These are phyloP conservation scores for Lonchura striata DNA, from an alignment of 2,113 vertebrate species.

Conservation along the genomic window DNA sequence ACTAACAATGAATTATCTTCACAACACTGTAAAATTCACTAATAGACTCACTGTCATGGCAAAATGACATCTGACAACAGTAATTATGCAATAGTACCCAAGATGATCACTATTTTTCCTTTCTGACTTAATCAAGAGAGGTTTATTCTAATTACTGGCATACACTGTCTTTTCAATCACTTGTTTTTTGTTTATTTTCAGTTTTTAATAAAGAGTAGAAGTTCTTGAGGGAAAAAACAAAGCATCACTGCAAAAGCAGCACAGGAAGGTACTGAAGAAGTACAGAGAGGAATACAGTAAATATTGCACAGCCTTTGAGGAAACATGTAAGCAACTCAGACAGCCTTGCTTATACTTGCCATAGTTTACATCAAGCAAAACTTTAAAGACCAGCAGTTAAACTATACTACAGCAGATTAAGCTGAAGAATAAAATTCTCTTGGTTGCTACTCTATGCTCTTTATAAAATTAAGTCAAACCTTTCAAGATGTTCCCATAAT, in stretches of 20 bases:
- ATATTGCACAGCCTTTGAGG: background rate
- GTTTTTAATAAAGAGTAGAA: background rate
- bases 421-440: background rate
- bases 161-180: background rate
- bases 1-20: slow-evolving; percentile 17
- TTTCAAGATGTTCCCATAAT: background rate
- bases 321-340: background rate
- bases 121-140: background rate
- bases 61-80: background rate
- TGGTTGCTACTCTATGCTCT: background rate
- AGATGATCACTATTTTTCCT: background rate
- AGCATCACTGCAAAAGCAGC: background rate
- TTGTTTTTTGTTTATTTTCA: background rate
- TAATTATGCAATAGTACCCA: background rate
- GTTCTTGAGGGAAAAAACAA: background rate
- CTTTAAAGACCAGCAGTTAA: background rate
- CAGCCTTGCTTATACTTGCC: background rate
- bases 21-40: background rate
- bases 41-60: background rate
- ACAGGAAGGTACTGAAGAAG: background rate
- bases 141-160: background rate
- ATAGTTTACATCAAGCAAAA: background rate
- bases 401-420: background rate
- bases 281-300: background rate
- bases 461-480: background rate